Conservation (phyloP, 2,888 invertebrate genomes). For the Lamproptera curius region DNA sequence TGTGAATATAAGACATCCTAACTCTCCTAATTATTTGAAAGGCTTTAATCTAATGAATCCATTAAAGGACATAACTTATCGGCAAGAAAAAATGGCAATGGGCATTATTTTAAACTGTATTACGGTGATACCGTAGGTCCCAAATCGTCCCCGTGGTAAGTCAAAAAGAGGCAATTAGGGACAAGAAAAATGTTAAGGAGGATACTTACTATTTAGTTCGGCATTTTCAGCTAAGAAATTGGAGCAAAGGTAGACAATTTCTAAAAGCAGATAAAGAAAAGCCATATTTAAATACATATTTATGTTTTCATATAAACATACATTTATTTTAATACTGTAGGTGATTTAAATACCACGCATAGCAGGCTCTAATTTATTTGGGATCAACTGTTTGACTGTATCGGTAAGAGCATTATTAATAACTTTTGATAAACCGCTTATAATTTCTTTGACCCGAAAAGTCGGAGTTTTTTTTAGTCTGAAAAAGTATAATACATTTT, state of each 20-base stretch:
- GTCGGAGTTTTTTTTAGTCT: constrained; percentile 48
- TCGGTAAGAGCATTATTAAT: constrained; percentile 39
- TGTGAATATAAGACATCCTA: too few relatives aligned
- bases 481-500: constrained; percentile 14
- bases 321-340: neutral
- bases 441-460: constrained; percentile 45
- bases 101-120: too few relatives aligned
- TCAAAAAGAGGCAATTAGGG: too few relatives aligned
- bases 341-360: constrained; percentile 46
- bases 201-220: constrained; percentile 54
- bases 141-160: too few relatives aligned
- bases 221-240: constrained; percentile 58
- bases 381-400: constrained; percentile 39
- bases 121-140: too few relatives aligned
- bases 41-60: too few relatives aligned
- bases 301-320: neutral
- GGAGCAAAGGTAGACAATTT: constrained; percentile 50
- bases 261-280: constrained; percentile 38
- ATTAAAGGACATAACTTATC: too few relatives aligned
- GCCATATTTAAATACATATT: neutral
- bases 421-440: constrained; percentile 35
- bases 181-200: too few relatives aligned
- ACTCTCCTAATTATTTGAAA: too few relatives aligned
- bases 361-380: constrained; percentile 33
- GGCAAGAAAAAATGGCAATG: too few relatives aligned